These are phyloP conservation scores for Troides aeacus DNA, from an alignment of 2,888 invertebrate genomes.

Conservation along the genomic window DNA sequence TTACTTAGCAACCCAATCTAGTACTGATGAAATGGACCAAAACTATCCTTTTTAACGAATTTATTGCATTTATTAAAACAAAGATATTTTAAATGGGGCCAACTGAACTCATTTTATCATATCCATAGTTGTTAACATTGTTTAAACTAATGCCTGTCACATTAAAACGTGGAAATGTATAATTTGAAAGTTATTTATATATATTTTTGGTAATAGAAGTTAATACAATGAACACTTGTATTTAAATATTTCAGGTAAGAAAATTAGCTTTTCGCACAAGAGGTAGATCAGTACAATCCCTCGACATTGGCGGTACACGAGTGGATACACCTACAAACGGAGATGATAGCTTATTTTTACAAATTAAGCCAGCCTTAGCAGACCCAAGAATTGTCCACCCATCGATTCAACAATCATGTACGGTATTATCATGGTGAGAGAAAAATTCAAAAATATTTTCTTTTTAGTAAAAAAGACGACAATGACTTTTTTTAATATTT, in stretches of 20 bases:
- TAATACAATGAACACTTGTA: constrained; percentile 5
- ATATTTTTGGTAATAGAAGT: constrained; percentile 6
- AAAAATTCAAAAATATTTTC: not conserved
- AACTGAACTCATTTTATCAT: constrained; percentile 44
- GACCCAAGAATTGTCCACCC: constrained; percentile 53
- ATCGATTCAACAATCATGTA: constrained; percentile 71
- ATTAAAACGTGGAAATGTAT: constrained; percentile 73
- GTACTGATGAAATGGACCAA: constrained; percentile 60
- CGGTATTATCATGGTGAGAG: constrained; percentile 67
- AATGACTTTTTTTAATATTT: too few species aligned
- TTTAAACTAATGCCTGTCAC: constrained; percentile 68
- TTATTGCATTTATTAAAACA: constrained; percentile 50
- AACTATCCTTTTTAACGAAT: constrained; percentile 66
- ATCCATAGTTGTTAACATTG: constrained; percentile 42
- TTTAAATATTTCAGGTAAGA: constrained; percentile 54
- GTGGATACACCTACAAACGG: constrained; percentile 57
- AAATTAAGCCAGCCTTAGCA: constrained; percentile 71
- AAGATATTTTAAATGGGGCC: constrained; percentile 55
- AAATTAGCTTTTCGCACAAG: constrained; percentile 71
- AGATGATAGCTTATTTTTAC: constrained; percentile 67
- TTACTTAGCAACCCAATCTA: constrained; percentile 57
- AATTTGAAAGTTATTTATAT: constrained; percentile 31
- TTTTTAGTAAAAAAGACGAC: not conserved
- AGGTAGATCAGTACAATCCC: constrained; percentile 73
- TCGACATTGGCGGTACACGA: constrained; percentile 59